Evolutionary conservation across 2,113 vertebrate species (phyloP), one percentile per base, ranked within the genome.

Genomic region (Axis porcinus): DNA sequence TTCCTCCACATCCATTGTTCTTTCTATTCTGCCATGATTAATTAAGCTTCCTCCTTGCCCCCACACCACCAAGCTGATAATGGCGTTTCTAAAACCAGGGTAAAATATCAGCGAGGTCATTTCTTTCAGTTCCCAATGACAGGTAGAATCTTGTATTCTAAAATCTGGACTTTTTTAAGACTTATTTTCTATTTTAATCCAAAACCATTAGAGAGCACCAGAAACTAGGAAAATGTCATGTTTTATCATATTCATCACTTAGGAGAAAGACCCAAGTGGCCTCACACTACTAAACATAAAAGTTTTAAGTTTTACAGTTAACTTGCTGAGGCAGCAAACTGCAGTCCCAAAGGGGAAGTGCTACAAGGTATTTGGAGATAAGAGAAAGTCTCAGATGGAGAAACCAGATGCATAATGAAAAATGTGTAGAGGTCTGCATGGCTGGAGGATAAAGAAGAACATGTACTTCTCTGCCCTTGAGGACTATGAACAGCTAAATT

Each of bases 331-430:
- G 83, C 84, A 97, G 82, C 90, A 96, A 70, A 96, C 92, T 58
- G 25, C 2, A 97, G 28, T 47, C 57, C 82, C 88, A 54, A 23
- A 14, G 90, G 91, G 91, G 93, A 96, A 96, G 54, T 74, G 76
- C 54, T 95, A 91, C 58, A 85, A 98, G 94, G 64, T n/a, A 95
- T 64, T 55, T 96, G 74, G 92, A 91, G 82, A 95, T 95, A 94
- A 97, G 57, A 98, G 79, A 97, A 97, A 90, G 95, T 85, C 45
- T 93, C 85, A 74, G 54, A 96, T 67, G 82, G 74, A 96, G 89
- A 95, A 97, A 96, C 83, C 91, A 97, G 95, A 85, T 98, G 95
- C 55, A 23, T 43, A 92, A 97, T 1, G 2, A 97, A 98, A 98
- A 90, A 50, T 79, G 64, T n/a, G 97, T 79, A 21, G 19, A 55